These are phyloP conservation scores for Platorchestia sp. DNA, from an alignment of 1,140 invertebrate genomes.

Conservation along the genomic window DNA sequence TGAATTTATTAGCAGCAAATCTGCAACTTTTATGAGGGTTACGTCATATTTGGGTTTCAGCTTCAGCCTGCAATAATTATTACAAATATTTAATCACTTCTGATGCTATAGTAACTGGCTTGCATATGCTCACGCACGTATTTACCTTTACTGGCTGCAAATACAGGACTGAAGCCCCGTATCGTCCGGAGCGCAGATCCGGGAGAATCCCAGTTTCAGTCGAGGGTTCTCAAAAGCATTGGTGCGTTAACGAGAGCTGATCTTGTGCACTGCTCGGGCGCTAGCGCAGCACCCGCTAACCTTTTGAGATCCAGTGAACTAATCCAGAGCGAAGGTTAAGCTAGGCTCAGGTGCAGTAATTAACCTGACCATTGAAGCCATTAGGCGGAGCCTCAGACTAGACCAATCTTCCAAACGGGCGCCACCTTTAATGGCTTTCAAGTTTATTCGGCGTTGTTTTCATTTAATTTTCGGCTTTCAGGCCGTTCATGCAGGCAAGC, in stretches of 20 bases:
- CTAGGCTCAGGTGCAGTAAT: slow-evolving; percentile 14
- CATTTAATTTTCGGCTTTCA: slow-evolving; percentile 19
- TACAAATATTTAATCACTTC: neutral
- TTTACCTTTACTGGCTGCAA: too few relatives aligned
- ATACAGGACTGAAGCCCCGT: too few relatives aligned
- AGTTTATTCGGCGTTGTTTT: slow-evolving; percentile 28
- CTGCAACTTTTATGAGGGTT: too few relatives aligned
- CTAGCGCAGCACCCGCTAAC: neutral
- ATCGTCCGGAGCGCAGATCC: neutral
- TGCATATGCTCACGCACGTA: neutral
- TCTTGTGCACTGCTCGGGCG: neutral
- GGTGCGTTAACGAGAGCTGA: neutral
- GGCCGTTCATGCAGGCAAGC: neutral
- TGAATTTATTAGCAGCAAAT: too few relatives aligned
- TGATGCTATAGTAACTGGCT: neutral
- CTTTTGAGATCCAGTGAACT: neutral
- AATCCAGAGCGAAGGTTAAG: neutral
- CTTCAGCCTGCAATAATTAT: too few relatives aligned
- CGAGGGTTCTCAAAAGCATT: neutral
- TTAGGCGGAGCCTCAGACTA: slow-evolving; percentile 7
- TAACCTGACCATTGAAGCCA: slow-evolving; percentile 49
- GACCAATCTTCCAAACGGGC: slow-evolving; percentile 34
- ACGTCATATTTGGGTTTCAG: too few relatives aligned
- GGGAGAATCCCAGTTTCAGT: neutral
- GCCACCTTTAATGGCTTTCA: slow-evolving; percentile 23